phyloP scores from a whole-genome alignment of 2,888 invertebrate species.

The Aphrophora alni region DNA sequence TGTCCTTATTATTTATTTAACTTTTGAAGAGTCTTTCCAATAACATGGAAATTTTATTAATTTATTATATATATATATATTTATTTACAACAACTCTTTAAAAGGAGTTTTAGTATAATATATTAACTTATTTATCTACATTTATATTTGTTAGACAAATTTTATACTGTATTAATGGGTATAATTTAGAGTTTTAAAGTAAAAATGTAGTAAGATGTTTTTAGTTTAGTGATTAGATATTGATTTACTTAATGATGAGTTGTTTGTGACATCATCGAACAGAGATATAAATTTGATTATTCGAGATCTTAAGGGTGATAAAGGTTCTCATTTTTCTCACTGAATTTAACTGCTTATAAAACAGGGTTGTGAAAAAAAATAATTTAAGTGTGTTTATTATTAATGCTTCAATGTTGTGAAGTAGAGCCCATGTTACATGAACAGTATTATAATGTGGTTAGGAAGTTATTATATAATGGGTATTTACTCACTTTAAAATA shows the following conservation, averaged over 20 bases:
- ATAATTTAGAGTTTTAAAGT: background rate
- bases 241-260: background rate
- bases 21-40: background rate
- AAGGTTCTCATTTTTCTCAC: background rate
- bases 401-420: background rate
- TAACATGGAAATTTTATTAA: background rate
- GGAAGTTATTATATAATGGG: too few species aligned
- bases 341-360: slow-evolving; percentile 3
- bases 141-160: background rate
- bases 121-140: slow-evolving; percentile 1
- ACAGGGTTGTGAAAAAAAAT: background rate
- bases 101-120: background rate
- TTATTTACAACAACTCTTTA: background rate
- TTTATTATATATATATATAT: background rate
- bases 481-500: too few species aligned
- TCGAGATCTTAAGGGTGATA: background rate
- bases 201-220: too few species aligned
- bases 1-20: background rate
- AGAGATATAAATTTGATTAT: background rate
- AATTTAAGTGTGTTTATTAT: background rate
- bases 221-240: background rate
- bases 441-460: background rate
- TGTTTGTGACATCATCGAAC: background rate
- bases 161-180: background rate
- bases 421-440: background rate